Conservation (phyloP, 1,140 invertebrate genomes). For the Trichonephila clavipes region DNA sequence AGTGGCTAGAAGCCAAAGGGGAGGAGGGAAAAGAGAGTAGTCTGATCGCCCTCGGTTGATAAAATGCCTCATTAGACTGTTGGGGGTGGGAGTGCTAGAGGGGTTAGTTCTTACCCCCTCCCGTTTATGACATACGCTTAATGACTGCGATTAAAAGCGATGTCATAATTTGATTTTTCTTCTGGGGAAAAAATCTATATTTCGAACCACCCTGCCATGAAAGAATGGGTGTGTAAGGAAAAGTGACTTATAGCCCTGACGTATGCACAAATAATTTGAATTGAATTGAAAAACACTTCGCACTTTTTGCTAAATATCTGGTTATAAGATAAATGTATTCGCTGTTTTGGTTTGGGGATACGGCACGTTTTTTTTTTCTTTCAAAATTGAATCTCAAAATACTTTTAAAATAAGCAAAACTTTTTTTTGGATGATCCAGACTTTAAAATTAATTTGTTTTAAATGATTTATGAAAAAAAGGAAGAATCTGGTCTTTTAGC, state of each 20-base stretch:
- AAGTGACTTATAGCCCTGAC: background rate
- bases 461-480: no score
- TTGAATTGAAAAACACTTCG: no score
- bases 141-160: slow-evolving; percentile 56
- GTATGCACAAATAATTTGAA: no score
- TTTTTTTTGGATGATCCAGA: no score
- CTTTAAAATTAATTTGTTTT: no score
- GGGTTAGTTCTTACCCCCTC: background rate
- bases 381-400: no score
- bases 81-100: background rate
- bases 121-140: slow-evolving; percentile 36
- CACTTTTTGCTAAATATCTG: no score
- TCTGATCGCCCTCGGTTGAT: slow-evolving; percentile 57
- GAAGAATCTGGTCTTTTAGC: no score
- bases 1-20: background rate
- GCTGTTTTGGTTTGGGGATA: no score
- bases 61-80: slow-evolving; percentile 62
- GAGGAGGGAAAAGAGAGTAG: background rate
- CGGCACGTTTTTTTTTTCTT: no score
- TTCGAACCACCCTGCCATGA: background rate
- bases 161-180: slow-evolving; percentile 41
- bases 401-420: no score
- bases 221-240: background rate
- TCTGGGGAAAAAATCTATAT: slow-evolving; percentile 14
- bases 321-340: no score